phyloP scores from a whole-genome alignment of 2,888 invertebrate species.

The Pandemis heparana region DNA sequence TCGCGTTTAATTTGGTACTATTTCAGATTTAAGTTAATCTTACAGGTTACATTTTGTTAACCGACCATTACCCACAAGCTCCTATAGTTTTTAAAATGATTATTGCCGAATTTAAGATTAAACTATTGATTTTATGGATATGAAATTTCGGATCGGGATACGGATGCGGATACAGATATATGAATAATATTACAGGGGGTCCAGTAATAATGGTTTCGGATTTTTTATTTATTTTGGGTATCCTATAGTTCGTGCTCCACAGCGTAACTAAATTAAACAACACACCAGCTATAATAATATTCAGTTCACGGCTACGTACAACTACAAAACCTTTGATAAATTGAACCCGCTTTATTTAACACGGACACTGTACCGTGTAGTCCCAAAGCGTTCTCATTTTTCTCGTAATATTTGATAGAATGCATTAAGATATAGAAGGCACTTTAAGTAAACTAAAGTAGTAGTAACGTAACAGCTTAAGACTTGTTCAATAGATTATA shows the following conservation, averaged over 20 bases:
- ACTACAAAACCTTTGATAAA: background rate
- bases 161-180: too few species aligned
- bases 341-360: background rate
- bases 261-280: background rate
- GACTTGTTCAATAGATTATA: conserved; percentile 13
- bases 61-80: background rate
- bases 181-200: too few species aligned
- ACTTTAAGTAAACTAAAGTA: conserved; percentile 17
- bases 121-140: background rate
- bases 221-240: too few species aligned
- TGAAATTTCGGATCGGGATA: too few species aligned
- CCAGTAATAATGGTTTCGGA: too few species aligned
- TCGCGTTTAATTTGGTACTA: background rate
- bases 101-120: background rate
- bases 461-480: conserved; percentile 2
- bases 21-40: background rate
- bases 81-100: background rate
- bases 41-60: background rate
- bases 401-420: conserved; percentile 15
- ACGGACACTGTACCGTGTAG: background rate
- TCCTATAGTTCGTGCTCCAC: too few species aligned
- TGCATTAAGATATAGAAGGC: conserved; percentile 34
- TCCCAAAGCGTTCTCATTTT: conserved; percentile 2
- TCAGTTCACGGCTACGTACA: background rate
- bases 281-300: background rate